Evolutionary conservation across 64 coral and sea anemone genomes (phyloP), one percentile per base, ranked within the genome.

Genomic region (Stylophora pistillata): DNA sequence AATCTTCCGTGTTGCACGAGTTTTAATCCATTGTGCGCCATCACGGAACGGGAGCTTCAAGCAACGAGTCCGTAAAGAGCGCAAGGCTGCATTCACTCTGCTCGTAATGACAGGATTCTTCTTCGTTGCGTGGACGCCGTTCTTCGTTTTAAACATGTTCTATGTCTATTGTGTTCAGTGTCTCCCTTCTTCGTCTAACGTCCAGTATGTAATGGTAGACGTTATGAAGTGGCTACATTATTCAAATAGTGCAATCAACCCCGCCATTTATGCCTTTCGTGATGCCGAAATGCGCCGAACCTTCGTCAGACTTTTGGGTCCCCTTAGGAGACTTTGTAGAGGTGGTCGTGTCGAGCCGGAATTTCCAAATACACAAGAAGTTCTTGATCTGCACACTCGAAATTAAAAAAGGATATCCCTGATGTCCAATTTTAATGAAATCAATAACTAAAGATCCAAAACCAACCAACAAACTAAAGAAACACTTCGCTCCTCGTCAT

Each of bases 151-250:
- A 15, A 89, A 90, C 21, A 85, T 96, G 77, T 30, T 96, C 5
- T 91, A 65, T 21, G 26, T 95, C 0, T 86, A 63, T 70, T 92
- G 86, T 63, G 29, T 88, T 0, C 29, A 55, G 10, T 92, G 89
- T 61, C 74, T 91, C 18, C 81, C 87, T 14, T 87, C 78, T 28
- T 68, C 61, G 11, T 29, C 76, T 15, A 60, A 78, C 31, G 62
- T 27, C 14, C 30, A 89, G 23, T 78, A 73, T n/a, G 25, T 79
- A 29, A 70, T 96, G 18, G 94, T 79, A 0, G 74, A 89, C 14
- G 81, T 96, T 23, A 85, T 83, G 1, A 96, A 96, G 23, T 96
- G 94, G 91, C 56, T 92, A 31, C 94, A 96, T 81, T 79, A 93
- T 25, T 85, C 87, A 23, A 96, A 96, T 81, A 96, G 94, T 26